These are phyloP conservation scores for Drosophila prolongata DNA, from an alignment of 2,888 invertebrate genomes.

Conservation along the genomic window DNA sequence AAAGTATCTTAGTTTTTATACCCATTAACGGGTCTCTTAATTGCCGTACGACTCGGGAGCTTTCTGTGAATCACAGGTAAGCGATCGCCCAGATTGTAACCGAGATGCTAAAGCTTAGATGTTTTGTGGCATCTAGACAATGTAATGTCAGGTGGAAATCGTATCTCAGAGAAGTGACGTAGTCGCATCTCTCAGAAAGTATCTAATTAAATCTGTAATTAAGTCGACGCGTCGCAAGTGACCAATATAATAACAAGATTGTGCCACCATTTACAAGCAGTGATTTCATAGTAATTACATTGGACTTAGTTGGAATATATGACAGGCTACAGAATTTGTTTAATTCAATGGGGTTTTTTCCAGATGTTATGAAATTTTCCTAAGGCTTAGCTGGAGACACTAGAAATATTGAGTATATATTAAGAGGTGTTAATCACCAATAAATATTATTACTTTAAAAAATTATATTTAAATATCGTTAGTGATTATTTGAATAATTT, in stretches of 20 bases:
- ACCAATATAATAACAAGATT: slow-evolving; percentile 5
- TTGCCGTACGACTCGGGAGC: slow-evolving; percentile 44
- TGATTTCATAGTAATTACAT: neutral
- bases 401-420: too few relatives aligned
- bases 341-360: neutral
- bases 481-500: too few relatives aligned
- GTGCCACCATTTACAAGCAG: neutral
- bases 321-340: neutral
- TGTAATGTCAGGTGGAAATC: slow-evolving; percentile 14
- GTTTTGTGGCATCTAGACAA: slow-evolving; percentile 23
- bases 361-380: neutral
- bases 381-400: neutral
- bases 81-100: slow-evolving; percentile 22
- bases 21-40: slow-evolving; percentile 44
- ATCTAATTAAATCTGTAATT: slow-evolving; percentile 30
- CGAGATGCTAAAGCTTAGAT: slow-evolving; percentile 19
- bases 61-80: slow-evolving; percentile 43
- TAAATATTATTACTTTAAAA: too few relatives aligned
- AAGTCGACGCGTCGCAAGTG: slow-evolving; percentile 34
- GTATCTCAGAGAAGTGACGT: slow-evolving; percentile 41
- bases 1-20: slow-evolving; percentile 13
- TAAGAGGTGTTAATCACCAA: too few relatives aligned
- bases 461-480: too few relatives aligned
- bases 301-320: neutral
- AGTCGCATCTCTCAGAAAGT: slow-evolving; percentile 14